Percentiles rank a stretch among this genome's conserved stretches.
phyloP scores from a whole-genome alignment of 2,113 vertebrate genomes.

The Stegastes partitus region DNA sequence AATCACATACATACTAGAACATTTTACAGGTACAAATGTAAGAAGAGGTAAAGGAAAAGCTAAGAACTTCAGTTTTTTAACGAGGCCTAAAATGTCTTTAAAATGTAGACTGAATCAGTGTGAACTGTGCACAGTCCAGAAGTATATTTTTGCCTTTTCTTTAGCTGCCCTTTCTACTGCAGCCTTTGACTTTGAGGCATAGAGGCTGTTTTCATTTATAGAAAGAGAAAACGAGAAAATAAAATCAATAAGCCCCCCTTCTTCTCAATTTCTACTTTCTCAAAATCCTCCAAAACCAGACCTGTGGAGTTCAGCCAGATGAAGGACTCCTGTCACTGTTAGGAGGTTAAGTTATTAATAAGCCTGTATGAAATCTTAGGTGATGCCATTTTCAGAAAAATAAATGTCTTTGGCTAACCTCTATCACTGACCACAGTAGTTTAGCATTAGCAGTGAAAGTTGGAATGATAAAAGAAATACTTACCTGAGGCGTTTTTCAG shows the following conservation, averaged over 20 bases:
- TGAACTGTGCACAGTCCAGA: not conserved
- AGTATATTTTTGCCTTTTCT: slow-evolving; percentile 18
- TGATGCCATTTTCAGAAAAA: slow-evolving; percentile 14
- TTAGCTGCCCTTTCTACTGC: slow-evolving; percentile 31
- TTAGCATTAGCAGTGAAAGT: not conserved
- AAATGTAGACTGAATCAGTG: too few species aligned
- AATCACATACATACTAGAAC: not conserved
- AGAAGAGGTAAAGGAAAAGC: too few species aligned
- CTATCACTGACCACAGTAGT: not conserved
- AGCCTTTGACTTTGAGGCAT: slow-evolving; percentile 42
- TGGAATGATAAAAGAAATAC: slow-evolving; percentile 39
- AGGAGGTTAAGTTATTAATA: slow-evolving; percentile 41
- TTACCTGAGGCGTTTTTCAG: slow-evolving; percentile 97
- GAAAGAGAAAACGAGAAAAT: slow-evolving; percentile 13
- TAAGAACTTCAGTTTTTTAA: not conserved
- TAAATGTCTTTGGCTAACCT: not conserved
- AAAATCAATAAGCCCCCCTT: slow-evolving; percentile 53
- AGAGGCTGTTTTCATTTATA: slow-evolving; percentile 35
- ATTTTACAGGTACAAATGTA: slow-evolving; percentile 6
- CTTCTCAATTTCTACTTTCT: slow-evolving; percentile 22
- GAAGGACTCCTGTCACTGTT: slow-evolving; percentile 43
- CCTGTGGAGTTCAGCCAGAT: slow-evolving; percentile 25
- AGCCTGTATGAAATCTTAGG: slow-evolving; percentile 16
- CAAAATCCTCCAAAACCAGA: slow-evolving; percentile 29
- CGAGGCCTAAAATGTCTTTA: too few species aligned